Evolutionary conservation across 2,888 invertebrate species (phyloP).

Genomic region (Monoplex corrugatus): DNA sequence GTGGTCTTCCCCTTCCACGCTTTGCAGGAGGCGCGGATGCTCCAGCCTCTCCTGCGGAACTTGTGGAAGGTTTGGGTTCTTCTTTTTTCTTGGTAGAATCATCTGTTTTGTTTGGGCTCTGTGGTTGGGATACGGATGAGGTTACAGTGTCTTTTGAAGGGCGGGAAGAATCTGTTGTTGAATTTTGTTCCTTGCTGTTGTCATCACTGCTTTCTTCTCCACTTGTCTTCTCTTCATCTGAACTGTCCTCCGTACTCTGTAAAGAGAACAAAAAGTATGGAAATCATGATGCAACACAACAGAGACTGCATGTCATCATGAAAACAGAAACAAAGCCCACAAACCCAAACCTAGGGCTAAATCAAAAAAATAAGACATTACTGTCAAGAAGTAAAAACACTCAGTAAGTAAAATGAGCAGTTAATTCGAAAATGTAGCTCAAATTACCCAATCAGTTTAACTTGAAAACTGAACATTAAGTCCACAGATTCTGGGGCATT

Average conservation of each 20-base stretch:
- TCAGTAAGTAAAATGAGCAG: background rate
- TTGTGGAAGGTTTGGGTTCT: conserved; percentile 30
- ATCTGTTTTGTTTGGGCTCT: conserved; percentile 25
- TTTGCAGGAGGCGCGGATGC: conserved; percentile 54
- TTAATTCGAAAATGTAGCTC: too few species aligned
- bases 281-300: conserved; percentile 4
- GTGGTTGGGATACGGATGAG: background rate
- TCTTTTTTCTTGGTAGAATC: conserved; percentile 40
- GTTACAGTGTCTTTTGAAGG: background rate
- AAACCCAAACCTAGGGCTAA: too few species aligned
- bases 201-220: conserved; percentile 53
- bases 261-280: background rate
- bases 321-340: background rate
- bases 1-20: conserved; percentile 63
- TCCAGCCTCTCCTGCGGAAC: conserved; percentile 24
- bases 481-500: too few species aligned
- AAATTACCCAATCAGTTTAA: too few species aligned
- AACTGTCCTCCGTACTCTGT: conserved; percentile 51
- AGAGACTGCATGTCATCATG: background rate
- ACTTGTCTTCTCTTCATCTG: conserved; percentile 56
- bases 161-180: conserved; percentile 36
- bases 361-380: too few species aligned
- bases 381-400: too few species aligned
- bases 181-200: conserved; percentile 35
- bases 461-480: too few species aligned